Conservation (phyloP, 2,113 vertebrate species). For the Dicerorhinus sumatrensis region DNA sequence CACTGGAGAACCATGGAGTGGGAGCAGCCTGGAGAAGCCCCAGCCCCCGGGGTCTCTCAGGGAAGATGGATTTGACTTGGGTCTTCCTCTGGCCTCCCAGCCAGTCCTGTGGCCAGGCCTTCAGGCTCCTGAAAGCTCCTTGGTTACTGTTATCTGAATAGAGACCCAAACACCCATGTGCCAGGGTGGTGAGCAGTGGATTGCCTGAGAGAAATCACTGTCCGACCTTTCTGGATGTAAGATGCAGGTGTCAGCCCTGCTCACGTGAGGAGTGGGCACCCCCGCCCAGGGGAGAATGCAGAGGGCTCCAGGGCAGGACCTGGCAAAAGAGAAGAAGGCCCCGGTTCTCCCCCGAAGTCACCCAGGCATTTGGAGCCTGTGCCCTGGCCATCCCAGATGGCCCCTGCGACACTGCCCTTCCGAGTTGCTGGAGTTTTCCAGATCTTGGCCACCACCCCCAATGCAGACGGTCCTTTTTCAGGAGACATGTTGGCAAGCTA, state of each 20-base stretch:
- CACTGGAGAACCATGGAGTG: no score
- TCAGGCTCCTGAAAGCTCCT: background rate
- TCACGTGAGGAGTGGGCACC: accelerated
- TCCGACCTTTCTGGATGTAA: accelerated
- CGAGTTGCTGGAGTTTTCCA: background rate
- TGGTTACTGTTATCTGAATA: no score
- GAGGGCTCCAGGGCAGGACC: background rate
- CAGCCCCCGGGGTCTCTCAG: accelerated
- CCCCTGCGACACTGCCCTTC: background rate
- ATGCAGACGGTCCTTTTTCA: accelerated
- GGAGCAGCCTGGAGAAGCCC: background rate
- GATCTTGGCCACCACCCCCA: background rate
- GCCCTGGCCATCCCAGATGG: accelerated
- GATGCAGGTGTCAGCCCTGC: accelerated
- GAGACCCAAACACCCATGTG: accelerated
- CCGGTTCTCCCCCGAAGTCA: accelerated
- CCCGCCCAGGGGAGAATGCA: background rate
- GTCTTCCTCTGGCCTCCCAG: background rate
- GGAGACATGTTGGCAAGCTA: accelerated
- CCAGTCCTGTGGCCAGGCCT: background rate
- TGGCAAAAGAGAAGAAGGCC: background rate
- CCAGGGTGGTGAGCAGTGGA: accelerated
- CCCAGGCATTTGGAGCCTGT: background rate
- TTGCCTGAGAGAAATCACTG: accelerated
- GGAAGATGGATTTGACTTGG: no score